Conservation (phyloP, 1,140 invertebrate species). For the Drosophila arawakana region DNA sequence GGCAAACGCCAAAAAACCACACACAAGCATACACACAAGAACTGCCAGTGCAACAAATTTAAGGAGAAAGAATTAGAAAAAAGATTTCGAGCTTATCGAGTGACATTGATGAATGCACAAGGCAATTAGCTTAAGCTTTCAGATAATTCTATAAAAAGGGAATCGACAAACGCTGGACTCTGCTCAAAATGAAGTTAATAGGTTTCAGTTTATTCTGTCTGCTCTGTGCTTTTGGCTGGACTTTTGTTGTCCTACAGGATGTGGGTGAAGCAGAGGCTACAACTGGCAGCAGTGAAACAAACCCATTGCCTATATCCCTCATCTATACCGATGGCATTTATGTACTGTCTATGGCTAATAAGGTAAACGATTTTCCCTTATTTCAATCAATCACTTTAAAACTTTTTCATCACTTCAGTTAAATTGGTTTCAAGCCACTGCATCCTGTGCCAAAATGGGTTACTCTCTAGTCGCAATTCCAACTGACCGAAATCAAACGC, state of each 20-base stretch:
- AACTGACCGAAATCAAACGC: background rate
- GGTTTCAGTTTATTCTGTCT: constrained; percentile 25
- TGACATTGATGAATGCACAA: constrained; percentile 57
- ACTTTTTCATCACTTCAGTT: background rate
- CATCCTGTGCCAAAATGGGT: constrained; percentile 13
- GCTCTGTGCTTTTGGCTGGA: background rate
- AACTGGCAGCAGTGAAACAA: background rate
- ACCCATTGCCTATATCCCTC: background rate
- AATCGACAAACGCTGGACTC: background rate
- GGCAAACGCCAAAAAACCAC: constrained; percentile 42
- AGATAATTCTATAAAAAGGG: constrained; percentile 31
- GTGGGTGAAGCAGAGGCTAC: background rate
- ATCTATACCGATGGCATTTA: background rate
- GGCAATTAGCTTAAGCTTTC: constrained; percentile 37
- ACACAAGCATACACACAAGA: constrained; percentile 19
- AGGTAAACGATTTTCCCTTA: constrained; percentile 21
- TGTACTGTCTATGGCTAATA: background rate
- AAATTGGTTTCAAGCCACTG: constrained; percentile 30
- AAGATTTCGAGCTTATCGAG: constrained; percentile 45
- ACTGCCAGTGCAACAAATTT: constrained; percentile 17
- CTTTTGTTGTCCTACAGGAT: background rate
- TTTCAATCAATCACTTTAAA: background rate
- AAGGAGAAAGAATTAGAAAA: constrained; percentile 14
- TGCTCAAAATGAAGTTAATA: constrained; percentile 41
- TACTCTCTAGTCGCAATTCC: constrained; percentile 10